Evolutionary conservation across 2,113 vertebrate species (phyloP).

Genomic region (Oncorhynchus clarkii): DNA sequence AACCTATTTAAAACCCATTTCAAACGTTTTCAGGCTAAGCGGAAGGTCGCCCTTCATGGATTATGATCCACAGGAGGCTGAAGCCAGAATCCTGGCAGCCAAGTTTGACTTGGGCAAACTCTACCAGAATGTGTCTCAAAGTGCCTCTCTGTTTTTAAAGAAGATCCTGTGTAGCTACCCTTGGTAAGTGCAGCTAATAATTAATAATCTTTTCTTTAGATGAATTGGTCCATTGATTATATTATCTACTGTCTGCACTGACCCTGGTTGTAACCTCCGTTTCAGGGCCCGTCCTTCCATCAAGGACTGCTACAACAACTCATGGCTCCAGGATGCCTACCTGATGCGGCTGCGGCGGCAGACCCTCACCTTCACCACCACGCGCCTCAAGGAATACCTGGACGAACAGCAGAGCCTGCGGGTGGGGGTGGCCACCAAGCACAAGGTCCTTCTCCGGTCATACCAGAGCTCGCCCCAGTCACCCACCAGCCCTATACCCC

Average conservation of each 20-base stretch:
- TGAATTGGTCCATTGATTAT: background rate
- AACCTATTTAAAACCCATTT: background rate
- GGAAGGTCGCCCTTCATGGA: constrained; percentile 91
- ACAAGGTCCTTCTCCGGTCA: constrained; percentile 97
- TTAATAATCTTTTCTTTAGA: background rate
- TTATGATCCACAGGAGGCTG: constrained; percentile 82
- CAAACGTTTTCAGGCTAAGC: constrained; percentile 82
- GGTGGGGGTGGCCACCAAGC: constrained; percentile 81
- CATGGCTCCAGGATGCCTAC: constrained; percentile 97
- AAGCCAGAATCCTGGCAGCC: constrained; percentile 86
- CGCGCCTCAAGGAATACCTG: constrained; percentile 92
- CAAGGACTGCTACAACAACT: constrained; percentile 91
- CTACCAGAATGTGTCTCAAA: constrained; percentile 97
- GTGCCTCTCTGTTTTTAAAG: constrained; percentile 92
- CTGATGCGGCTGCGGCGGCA: constrained; percentile 95
- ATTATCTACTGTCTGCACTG: background rate
- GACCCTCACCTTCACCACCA: constrained; percentile 96
- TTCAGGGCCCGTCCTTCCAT: constrained; percentile 90
- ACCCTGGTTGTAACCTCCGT: constrained; percentile 8
- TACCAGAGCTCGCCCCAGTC: constrained; percentile 78
- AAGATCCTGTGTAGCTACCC: constrained; percentile 93
- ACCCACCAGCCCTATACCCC: constrained; percentile 79
- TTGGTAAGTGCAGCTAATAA: constrained; percentile 78
- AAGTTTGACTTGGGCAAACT: constrained; percentile 94
- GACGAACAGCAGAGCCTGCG: constrained; percentile 86